These are phyloP conservation scores for Ambastaia sidthimunki DNA, from an alignment of 2,797 vertebrate species.

Conservation along the genomic window DNA sequence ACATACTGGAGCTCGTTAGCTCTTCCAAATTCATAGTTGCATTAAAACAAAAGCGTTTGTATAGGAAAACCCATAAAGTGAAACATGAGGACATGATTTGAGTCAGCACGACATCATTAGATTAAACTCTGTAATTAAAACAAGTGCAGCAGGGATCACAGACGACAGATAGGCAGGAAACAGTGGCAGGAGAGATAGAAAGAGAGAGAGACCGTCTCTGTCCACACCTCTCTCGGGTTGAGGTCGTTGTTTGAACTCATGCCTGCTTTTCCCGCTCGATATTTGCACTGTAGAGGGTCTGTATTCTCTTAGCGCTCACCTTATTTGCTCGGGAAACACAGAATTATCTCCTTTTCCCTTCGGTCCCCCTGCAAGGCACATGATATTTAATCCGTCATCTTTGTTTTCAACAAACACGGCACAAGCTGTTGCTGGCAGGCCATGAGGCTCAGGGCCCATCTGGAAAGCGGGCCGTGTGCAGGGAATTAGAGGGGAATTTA, in stretches of 20 bases:
- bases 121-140: conserved; percentile 61
- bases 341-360: conserved; percentile 58
- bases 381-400: conserved; percentile 91
- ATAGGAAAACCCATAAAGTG: conserved; percentile 55
- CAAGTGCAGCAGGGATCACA: conserved; percentile 53
- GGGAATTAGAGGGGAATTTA: conserved; percentile 77
- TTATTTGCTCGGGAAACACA: conserved; percentile 66
- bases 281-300: conserved; percentile 34
- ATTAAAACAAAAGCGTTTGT: conserved; percentile 54
- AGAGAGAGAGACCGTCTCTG: neutral
- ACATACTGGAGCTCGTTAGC: conserved; percentile 66
- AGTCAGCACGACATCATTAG: conserved; percentile 51
- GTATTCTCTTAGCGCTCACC: conserved; percentile 44
- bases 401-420: conserved; percentile 89
- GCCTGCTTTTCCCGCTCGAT: conserved; percentile 22
- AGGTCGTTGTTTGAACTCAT: conserved; percentile 10
- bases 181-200: conserved; percentile 19
- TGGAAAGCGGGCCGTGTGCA: conserved; percentile 84
- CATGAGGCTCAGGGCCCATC: conserved; percentile 83
- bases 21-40: conserved; percentile 47
- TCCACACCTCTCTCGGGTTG: conserved; percentile 19
- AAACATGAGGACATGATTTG: conserved; percentile 59
- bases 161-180: conserved; percentile 47
- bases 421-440: conserved; percentile 89
- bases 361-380: conserved; percentile 71